phyloP scores from a whole-genome alignment of 1,140 invertebrate species.

The Chironomus striatipennis region DNA sequence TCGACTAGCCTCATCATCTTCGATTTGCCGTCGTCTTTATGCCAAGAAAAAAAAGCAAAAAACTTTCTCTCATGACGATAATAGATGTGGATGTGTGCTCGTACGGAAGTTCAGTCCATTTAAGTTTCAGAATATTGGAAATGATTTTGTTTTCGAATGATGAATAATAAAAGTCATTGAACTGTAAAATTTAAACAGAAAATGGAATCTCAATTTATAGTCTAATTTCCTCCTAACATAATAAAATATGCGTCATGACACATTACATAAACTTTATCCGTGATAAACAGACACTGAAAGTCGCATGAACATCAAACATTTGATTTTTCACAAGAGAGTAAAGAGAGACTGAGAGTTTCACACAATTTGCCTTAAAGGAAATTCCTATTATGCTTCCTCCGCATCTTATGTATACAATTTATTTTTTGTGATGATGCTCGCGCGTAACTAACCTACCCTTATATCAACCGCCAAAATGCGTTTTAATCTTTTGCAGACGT shows the following conservation, averaged over 20 bases:
- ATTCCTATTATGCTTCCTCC: not conserved
- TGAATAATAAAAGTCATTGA: not conserved
- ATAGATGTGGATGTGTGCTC: not conserved
- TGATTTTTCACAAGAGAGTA: no score
- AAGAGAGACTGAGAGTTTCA: no score
- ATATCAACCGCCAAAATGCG: not conserved
- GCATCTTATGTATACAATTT: no score
- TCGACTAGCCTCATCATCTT: no score
- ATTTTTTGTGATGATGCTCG: not conserved
- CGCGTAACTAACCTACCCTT: conserved; percentile 17
- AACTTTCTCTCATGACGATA: not conserved
- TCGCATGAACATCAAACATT: no score
- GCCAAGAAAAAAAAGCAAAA: not conserved
- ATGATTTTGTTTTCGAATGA: not conserved
- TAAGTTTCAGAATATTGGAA: not conserved
- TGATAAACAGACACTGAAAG: no score
- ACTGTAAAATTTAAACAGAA: not conserved
- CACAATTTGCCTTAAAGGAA: not conserved
- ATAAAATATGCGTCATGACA: not conserved
- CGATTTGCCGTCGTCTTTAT: no score
- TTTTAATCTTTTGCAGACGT: conserved; percentile 18
- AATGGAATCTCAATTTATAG: not conserved
- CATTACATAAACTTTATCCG: no score
- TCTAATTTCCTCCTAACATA: conserved; percentile 4
- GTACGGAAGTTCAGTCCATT: conserved; percentile 21